phyloP scores from a whole-genome alignment of 2,888 invertebrate genomes.

The Plebejus anna region DNA sequence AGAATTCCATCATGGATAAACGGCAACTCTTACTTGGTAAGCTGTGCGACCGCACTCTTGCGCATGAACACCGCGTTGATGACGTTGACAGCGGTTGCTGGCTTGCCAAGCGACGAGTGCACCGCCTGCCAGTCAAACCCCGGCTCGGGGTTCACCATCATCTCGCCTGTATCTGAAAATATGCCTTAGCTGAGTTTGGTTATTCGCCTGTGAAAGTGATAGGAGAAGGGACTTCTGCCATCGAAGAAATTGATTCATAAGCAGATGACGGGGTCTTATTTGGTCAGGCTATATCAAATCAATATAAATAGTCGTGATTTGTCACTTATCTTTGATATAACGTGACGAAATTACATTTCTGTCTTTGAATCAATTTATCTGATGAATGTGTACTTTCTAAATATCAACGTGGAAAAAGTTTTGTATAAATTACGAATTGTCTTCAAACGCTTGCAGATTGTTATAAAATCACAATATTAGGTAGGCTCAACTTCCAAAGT shows the following conservation, averaged over 20 bases:
- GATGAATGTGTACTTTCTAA: no score
- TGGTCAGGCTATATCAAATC: no score
- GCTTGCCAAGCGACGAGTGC: slow-evolving; percentile 52
- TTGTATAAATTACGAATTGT: background rate
- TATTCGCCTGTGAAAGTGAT: background rate
- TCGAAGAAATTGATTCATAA: no score
- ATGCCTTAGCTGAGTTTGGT: background rate
- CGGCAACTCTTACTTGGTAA: slow-evolving; percentile 75
- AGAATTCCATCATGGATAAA: background rate
- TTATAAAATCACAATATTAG: background rate
- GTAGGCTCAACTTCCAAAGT: background rate
- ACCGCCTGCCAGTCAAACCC: slow-evolving; percentile 66
- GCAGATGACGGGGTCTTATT: no score
- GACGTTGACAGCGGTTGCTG: slow-evolving; percentile 83
- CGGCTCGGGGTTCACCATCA: slow-evolving; percentile 66
- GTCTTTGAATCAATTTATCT: no score
- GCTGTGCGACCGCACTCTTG: slow-evolving; percentile 80
- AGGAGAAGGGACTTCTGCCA: background rate
- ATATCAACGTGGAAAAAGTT: background rate
- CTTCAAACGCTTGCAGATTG: background rate
- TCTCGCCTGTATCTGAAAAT: slow-evolving; percentile 68
- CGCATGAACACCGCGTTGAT: slow-evolving; percentile 84
- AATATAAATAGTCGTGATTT: no score
- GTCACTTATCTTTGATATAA: no score
- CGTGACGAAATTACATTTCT: no score